Conservation (phyloP, 2,113 vertebrate genomes). For the Dunckerocampus dactyliophorus region DNA sequence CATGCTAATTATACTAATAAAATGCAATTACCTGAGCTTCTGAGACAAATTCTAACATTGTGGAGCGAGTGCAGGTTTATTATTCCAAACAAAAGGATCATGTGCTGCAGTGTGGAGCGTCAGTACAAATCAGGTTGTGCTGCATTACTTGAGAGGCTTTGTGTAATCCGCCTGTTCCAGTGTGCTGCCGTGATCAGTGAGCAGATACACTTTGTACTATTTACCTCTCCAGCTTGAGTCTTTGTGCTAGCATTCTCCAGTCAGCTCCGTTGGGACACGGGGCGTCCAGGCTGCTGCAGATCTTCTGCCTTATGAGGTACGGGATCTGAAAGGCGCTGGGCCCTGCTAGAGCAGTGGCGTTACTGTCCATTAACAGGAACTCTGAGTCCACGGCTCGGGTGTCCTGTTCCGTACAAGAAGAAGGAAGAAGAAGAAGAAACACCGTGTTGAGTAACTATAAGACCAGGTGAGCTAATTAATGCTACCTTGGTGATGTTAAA, state of each 20-base stretch:
- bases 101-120: neutral
- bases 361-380: conserved; percentile 85
- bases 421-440: neutral
- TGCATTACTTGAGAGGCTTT: conserved; percentile 14
- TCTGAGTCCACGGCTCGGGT: conserved; percentile 75
- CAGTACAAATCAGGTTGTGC: conserved; percentile 11
- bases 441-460: neutral
- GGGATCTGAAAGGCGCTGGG: conserved; percentile 99
- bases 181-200: conserved; percentile 10
- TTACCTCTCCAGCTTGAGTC: conserved; percentile 96
- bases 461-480: neutral
- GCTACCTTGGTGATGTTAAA: conserved; percentile 95
- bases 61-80: conserved; percentile 10
- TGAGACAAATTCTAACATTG: no score
- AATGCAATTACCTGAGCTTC: no score
- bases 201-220: conserved; percentile 12
- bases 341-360: conserved; percentile 89
- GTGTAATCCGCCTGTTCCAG: conserved; percentile 7
- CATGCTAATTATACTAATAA: no score
- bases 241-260: conserved; percentile 96
- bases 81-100: conserved; percentile 13
- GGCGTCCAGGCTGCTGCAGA: conserved; percentile 94
- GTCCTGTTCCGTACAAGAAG: conserved; percentile 71
- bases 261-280: conserved; percentile 87
- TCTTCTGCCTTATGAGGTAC: conserved; percentile 99